A percentile compares a stretch with the other conserved stretches of the same genome.
phyloP scores from a whole-genome alignment of 2,888 invertebrate species.

The Prenolepis imparis region DNA sequence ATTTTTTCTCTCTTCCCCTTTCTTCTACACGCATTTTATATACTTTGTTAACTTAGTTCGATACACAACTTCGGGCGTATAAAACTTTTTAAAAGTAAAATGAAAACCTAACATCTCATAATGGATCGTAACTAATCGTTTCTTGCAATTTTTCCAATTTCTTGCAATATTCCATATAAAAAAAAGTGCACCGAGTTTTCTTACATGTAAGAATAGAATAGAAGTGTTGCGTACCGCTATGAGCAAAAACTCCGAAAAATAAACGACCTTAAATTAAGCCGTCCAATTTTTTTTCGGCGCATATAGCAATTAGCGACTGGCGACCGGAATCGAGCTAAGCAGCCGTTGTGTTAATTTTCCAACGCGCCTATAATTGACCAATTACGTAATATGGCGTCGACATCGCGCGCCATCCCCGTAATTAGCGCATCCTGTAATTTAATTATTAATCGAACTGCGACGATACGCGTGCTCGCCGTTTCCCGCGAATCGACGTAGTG shows the following conservation, averaged over 20 bases:
- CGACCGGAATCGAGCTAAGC: slow-evolving; percentile 13
- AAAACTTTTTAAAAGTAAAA: slow-evolving; percentile 46
- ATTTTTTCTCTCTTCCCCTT: background rate
- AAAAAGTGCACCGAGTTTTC: background rate
- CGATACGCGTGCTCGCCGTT: slow-evolving; percentile 50
- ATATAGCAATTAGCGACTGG: slow-evolving; percentile 25
- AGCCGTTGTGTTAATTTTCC: slow-evolving; percentile 42
- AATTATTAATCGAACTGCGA: slow-evolving; percentile 74
- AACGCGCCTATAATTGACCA: slow-evolving; percentile 60
- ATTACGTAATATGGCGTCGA: slow-evolving; percentile 40
- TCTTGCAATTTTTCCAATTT: background rate
- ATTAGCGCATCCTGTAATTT: slow-evolving; percentile 70
- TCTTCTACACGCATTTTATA: slow-evolving; percentile 26
- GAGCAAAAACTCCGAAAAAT: background rate
- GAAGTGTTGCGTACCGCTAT: background rate
- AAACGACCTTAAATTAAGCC: slow-evolving; percentile 28
- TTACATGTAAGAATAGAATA: background rate
- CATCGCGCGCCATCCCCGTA: slow-evolving; percentile 54
- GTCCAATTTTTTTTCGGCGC: slow-evolving; percentile 5
- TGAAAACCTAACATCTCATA: slow-evolving; percentile 32
- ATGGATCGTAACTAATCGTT: slow-evolving; percentile 19
- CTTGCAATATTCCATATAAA: background rate
- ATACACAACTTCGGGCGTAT: slow-evolving; percentile 31
- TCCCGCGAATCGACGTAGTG: slow-evolving; percentile 40
- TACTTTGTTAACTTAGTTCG: slow-evolving; percentile 51